Percentiles rank a stretch among this genome's conserved stretches.
phyloP scores from a whole-genome alignment of 2,113 vertebrate genomes.

The Podocnemis expansa region DNA sequence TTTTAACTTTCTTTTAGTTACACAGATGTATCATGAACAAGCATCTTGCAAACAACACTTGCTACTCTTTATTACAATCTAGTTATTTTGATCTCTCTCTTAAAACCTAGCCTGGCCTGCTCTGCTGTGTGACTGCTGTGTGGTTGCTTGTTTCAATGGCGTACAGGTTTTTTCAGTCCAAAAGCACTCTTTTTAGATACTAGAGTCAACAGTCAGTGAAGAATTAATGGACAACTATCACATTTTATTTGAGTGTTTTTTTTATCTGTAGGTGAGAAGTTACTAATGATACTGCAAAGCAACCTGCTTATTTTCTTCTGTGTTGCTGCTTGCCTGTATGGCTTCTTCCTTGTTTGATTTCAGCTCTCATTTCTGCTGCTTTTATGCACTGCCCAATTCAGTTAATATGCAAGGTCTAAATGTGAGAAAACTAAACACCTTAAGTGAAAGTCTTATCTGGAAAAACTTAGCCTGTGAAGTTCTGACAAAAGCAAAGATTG shows the following conservation, averaged over 20 bases:
- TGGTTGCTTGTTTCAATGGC: background rate
- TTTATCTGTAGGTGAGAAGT: background rate
- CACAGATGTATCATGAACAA: background rate
- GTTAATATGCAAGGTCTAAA: background rate
- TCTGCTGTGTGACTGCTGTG: background rate
- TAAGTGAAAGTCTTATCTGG: background rate
- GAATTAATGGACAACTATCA: background rate
- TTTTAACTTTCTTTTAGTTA: background rate
- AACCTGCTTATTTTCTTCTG: background rate
- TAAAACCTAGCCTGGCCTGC: background rate
- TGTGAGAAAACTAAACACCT: background rate
- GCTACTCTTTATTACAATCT: background rate
- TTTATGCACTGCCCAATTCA: accelerated
- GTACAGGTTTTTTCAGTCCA: background rate
- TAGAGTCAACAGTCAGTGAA: background rate
- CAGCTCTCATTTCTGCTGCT: background rate
- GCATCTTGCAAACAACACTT: background rate
- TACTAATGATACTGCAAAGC: background rate
- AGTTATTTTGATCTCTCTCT: background rate
- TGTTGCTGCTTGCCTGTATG: background rate
- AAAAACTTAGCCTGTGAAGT: background rate
- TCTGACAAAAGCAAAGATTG: background rate
- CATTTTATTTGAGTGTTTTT: background rate
- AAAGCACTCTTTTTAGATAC: background rate
- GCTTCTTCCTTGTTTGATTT: background rate